Evolutionary conservation across 2,888 invertebrate species (phyloP).

Genomic region (Macrosiphum euphorbiae): DNA sequence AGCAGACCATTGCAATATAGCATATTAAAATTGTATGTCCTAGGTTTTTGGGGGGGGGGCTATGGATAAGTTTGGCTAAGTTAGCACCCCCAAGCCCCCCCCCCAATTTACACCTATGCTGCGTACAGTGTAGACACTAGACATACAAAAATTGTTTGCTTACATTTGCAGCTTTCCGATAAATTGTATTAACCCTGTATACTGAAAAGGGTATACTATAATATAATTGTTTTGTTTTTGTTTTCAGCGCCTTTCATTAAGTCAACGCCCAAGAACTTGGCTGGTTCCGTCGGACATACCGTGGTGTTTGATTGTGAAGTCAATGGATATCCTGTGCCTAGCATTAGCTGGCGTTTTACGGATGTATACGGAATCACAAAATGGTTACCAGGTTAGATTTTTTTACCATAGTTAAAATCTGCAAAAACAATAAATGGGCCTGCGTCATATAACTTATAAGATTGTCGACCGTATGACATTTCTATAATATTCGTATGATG

Average conservation of each 20-base stretch:
- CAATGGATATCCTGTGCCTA: constrained; percentile 52
- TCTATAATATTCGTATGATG: background rate
- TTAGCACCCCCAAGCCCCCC: too few species aligned
- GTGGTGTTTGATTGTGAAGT: constrained; percentile 55
- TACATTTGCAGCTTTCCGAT: background rate
- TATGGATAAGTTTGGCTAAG: too few species aligned
- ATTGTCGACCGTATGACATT: background rate
- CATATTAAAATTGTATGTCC: too few species aligned
- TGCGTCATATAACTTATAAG: background rate
- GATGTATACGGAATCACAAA: background rate
- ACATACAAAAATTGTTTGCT: background rate
- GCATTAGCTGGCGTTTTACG: constrained; percentile 42
- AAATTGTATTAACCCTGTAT: background rate
- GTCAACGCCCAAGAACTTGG: constrained; percentile 39
- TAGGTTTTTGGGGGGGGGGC: too few species aligned
- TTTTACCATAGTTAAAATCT: background rate
- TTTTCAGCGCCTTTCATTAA: constrained; percentile 21
- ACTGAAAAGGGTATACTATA: background rate
- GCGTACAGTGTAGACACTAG: too few species aligned
- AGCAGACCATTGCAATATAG: too few species aligned
- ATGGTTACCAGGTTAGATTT: constrained; percentile 42
- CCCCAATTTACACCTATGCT: too few species aligned
- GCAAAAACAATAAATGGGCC: background rate
- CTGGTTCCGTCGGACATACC: constrained; percentile 28
- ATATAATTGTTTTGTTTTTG: background rate